These are phyloP conservation scores for Lepeophtheirus salmonis DNA, from an alignment of 1,140 invertebrate genomes.

Conservation along the genomic window DNA sequence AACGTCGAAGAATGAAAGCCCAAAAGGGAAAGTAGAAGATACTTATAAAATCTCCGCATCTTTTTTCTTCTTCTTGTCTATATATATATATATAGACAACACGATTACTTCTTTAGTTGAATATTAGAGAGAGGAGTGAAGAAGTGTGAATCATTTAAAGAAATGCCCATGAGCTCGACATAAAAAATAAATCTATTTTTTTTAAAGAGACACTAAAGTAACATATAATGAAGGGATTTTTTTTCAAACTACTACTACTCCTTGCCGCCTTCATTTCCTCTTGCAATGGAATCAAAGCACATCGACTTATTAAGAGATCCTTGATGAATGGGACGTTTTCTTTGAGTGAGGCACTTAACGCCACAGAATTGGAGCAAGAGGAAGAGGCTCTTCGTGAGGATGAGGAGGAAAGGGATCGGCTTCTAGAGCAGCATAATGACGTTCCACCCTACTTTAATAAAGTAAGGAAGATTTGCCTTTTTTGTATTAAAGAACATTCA, in stretches of 20 bases:
- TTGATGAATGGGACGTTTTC: background rate
- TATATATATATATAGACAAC: background rate
- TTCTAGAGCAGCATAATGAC: background rate
- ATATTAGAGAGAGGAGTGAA: background rate
- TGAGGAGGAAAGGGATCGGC: background rate
- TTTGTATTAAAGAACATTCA: too few species aligned
- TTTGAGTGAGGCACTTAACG: background rate
- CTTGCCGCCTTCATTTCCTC: background rate
- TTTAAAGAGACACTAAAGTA: too few species aligned
- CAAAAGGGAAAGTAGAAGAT: background rate
- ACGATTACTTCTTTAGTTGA: background rate
- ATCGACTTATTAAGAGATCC: background rate
- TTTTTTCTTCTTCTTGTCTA: background rate
- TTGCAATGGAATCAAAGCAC: background rate
- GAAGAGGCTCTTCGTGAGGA: background rate
- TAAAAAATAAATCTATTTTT: too few species aligned
- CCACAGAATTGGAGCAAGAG: background rate
- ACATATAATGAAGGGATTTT: too few species aligned
- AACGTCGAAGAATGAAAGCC: background rate
- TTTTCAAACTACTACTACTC: too few species aligned
- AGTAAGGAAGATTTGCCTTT: too few species aligned
- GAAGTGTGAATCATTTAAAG: background rate
- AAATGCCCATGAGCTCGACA: background rate
- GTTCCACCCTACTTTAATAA: background rate
- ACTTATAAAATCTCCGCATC: background rate